These are phyloP conservation scores for Serranochromis macrocephalus DNA, from an alignment of 2,113 vertebrate genomes.

Conservation along the genomic window DNA sequence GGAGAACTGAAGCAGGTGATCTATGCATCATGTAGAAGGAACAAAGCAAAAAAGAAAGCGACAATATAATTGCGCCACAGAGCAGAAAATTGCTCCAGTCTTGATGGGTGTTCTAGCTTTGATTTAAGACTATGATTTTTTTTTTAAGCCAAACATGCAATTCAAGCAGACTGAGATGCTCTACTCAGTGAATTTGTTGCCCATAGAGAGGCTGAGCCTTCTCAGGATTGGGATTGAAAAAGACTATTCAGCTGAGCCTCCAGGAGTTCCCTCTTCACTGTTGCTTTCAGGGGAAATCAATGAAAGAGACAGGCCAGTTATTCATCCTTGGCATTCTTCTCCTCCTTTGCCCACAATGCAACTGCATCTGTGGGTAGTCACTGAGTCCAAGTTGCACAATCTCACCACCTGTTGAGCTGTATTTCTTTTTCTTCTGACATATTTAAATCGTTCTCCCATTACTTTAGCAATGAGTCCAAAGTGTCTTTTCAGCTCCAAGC, in stretches of 20 bases:
- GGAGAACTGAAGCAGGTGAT: not conserved
- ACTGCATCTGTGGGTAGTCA: conserved; percentile 13
- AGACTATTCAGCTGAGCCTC: conserved; percentile 23
- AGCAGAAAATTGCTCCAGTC: not conserved
- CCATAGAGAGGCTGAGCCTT: not conserved
- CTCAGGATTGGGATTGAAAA: conserved; percentile 18
- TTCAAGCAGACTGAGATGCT: not conserved
- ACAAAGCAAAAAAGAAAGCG: not conserved
- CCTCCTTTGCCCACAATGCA: conserved; percentile 31
- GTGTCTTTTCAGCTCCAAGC: not conserved
- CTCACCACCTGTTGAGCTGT: conserved; percentile 41
- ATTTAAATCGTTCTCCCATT: not conserved
- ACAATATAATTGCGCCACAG: not conserved
- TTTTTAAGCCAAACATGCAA: not conserved
- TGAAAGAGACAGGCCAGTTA: conserved; percentile 40
- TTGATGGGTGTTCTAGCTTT: not conserved
- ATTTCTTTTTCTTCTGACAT: not conserved
- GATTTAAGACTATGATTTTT: not conserved
- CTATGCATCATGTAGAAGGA: not conserved
- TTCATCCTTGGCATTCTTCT: conserved; percentile 39
- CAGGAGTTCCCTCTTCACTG: conserved; percentile 21
- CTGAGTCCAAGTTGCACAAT: conserved; percentile 13
- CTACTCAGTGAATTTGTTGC: not conserved
- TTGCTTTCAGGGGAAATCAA: conserved; percentile 42
- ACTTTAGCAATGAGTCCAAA: not conserved